A percentile compares a stretch with the other conserved stretches of the same genome.
phyloP scores from a whole-genome alignment of 2,113 vertebrate species.

The Taurulus bubalis region DNA sequence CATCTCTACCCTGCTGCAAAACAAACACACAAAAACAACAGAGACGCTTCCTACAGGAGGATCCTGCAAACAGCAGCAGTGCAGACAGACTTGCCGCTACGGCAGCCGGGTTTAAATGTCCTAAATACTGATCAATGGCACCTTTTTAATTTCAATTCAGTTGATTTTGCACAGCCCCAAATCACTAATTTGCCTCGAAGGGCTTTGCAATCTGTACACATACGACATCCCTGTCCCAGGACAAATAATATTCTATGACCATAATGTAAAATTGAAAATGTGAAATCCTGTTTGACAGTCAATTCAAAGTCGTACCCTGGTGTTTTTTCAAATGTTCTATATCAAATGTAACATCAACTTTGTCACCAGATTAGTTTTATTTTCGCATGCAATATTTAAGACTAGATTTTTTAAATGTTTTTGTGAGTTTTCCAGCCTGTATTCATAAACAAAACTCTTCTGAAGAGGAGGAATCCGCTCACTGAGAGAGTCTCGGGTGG shows the following conservation, averaged over 20 bases:
- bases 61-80: conserved; percentile 21
- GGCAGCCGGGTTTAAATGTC: conserved; percentile 5
- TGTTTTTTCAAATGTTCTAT: background rate
- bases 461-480: background rate
- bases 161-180: too few relatives aligned
- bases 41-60: conserved; percentile 11
- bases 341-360: background rate
- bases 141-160: background rate
- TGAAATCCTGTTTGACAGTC: too few relatives aligned
- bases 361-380: background rate
- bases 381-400: background rate
- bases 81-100: conserved; percentile 21
- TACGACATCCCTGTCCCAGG: too few relatives aligned
- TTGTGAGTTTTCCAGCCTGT: background rate
- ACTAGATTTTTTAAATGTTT: background rate
- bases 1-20: conserved; percentile 45
- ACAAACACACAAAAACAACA: conserved; percentile 42
- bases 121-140: background rate
- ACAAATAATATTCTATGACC: background rate
- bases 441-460: background rate
- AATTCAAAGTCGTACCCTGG: background rate
- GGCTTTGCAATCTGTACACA: too few relatives aligned
- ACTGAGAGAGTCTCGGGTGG: conserved; percentile 4
- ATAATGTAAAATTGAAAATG: background rate
- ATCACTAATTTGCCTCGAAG: too few relatives aligned